Evolutionary conservation across 2,888 invertebrate species (phyloP).

Genomic region (Eristalinus sepulchralis): DNA sequence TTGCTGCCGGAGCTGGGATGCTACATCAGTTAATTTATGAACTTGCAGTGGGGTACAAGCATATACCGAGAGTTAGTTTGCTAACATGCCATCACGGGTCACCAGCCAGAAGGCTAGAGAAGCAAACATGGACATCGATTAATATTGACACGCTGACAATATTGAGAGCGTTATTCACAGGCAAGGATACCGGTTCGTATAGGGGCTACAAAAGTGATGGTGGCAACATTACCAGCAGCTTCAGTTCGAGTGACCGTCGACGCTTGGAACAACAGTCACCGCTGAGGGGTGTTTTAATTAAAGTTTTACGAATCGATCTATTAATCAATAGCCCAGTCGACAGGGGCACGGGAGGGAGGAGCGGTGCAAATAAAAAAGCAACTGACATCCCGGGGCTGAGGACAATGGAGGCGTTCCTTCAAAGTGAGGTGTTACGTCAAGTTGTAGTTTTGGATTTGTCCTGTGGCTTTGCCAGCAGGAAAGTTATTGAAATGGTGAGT

Average conservation of each 20-base stretch:
- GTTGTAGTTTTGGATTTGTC: conserved; percentile 78
- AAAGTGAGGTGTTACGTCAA: conserved; percentile 76
- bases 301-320: conserved; percentile 76
- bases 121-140: conserved; percentile 60
- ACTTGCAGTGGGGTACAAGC: conserved; percentile 76
- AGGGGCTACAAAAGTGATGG: conserved; percentile 39
- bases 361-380: conserved; percentile 25
- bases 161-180: conserved; percentile 61
- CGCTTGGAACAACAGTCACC: conserved; percentile 44
- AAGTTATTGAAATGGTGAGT: conserved; percentile 79
- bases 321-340: conserved; percentile 70
- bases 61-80: conserved; percentile 78
- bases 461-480: conserved; percentile 77
- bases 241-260: conserved; percentile 36
- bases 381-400: conserved; percentile 29
- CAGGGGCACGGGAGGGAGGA: conserved; percentile 12
- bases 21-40: conserved; percentile 76
- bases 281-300: conserved; percentile 74
- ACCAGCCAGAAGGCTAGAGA: conserved; percentile 47
- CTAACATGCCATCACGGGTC: conserved; percentile 76
- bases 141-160: conserved; percentile 61
- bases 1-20: conserved; percentile 42
- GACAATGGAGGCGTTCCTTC: conserved; percentile 73
- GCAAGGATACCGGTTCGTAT: conserved; percentile 55
- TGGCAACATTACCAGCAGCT: conserved; percentile 39